Evolutionary conservation across 2,113 vertebrate species (phyloP), one percentile per base, ranked within the genome.

Genomic region (Thunnus maccoyii): DNA sequence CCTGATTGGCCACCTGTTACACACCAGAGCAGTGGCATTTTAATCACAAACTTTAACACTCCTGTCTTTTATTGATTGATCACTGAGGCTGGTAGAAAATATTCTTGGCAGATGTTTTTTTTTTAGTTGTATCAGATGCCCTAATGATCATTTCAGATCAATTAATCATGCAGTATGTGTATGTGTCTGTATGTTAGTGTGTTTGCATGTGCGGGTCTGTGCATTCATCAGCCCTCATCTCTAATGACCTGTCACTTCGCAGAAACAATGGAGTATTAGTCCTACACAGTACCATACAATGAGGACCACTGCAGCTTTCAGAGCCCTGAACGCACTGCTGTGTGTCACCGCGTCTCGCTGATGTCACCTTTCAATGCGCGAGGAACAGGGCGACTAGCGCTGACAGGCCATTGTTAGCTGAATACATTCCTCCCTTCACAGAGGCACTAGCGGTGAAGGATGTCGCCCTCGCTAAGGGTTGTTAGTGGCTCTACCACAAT

Each of bases 401-500:
- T 88, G 91, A 91, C 88, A 89, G 88, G 71, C 86, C 78, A 81
- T 91, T 83, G 88, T 90, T 89, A 85, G 85, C 44, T 14, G 41
- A 80, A 82, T 57, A 50, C 72, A 74, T 78, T 74, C 86, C 81
- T 73, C 52, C 69, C 71, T 66, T 72, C 60, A 46, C 77, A 60
- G 78, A 58, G 60, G 63, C 78, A 9, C 30, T 27, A 44, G 80
- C 88, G 2, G 71, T 88, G 88, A 92, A 85, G 72, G 85, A 86
- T 91, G 89, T 87, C 85, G 73, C 70, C 82, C 63, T 58, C 9
- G 12, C 72, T 15, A 52, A 66, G 54, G 74, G 78, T 80, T 84
- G 82, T 86, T 77, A 84, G 82, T 44, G 41, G 67, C 78, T 78
- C 83, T 83, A 20, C 51, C 55, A 63, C 87, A 85, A 87, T 92